These are phyloP conservation scores for Peromyscus californicus DNA, from an alignment of 2,113 vertebrate species.

Conservation along the genomic window DNA sequence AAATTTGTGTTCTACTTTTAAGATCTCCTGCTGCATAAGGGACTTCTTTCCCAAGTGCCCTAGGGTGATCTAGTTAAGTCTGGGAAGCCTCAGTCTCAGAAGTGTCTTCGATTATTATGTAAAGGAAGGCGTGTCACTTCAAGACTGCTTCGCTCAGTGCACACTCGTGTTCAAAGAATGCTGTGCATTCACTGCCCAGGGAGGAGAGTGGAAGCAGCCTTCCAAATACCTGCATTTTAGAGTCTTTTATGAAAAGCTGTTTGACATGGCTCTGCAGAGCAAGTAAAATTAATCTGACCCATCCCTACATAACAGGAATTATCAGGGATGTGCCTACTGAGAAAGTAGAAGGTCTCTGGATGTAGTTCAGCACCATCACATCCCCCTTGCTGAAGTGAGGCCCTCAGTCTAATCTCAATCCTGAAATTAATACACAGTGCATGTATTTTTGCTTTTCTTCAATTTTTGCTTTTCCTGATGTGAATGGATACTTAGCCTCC, in stretches of 20 bases:
- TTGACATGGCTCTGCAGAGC: background rate
- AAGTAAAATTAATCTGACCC: background rate
- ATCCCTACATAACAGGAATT: background rate
- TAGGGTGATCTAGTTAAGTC: constrained; percentile 72
- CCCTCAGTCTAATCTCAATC: too few species aligned
- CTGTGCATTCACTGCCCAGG: background rate
- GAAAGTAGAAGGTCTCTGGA: background rate
- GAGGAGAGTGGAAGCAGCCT: constrained; percentile 6
- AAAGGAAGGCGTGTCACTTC: constrained; percentile 46
- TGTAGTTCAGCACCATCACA: background rate
- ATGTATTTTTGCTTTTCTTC: constrained; percentile 13
- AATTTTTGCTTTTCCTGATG: background rate
- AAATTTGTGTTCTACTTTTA: constrained; percentile 81
- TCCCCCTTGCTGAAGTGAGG: background rate
- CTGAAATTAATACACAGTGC: background rate
- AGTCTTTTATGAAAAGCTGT: background rate
- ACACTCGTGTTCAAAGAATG: background rate
- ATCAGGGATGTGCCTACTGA: background rate
- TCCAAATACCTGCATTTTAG: background rate
- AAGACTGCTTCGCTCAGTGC: background rate
- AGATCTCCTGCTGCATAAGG: constrained; percentile 67
- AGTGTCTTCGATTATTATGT: constrained; percentile 52
- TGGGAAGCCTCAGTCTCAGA: constrained; percentile 51
- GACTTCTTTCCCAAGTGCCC: constrained; percentile 65
- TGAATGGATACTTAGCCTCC: background rate